Evolutionary conservation across 2,888 invertebrate species (phyloP).

Genomic region (Agrotis ipsilon): DNA sequence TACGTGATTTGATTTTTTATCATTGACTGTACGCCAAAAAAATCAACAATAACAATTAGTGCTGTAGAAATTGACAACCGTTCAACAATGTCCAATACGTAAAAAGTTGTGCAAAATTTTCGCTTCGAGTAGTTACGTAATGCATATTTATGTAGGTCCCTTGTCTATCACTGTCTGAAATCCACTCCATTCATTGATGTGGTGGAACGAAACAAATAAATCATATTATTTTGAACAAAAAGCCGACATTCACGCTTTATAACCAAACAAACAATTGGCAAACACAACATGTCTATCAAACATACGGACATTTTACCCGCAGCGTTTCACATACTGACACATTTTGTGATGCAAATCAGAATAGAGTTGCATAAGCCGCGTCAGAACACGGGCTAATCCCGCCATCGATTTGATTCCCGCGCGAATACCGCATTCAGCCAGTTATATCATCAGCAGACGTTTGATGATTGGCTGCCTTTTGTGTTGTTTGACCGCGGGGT

Average conservation of each 20-base stretch:
- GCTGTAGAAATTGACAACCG: no score
- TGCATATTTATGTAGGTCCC: no score
- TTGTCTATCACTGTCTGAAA: no score
- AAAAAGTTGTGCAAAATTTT: no score
- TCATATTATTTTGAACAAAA: background rate
- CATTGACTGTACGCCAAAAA: no score
- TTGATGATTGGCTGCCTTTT: slow-evolving; percentile 15
- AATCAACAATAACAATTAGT: no score
- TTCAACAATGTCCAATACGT: no score
- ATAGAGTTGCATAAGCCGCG: slow-evolving; percentile 51
- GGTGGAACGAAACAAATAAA: no score
- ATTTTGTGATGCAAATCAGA: slow-evolving; percentile 65
- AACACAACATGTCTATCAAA: slow-evolving; percentile 25
- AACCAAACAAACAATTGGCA: slow-evolving; percentile 20
- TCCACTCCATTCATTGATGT: no score
- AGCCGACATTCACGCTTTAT: background rate
- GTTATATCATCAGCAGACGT: slow-evolving; percentile 6
- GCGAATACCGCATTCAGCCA: slow-evolving; percentile 14
- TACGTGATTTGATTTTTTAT: no score
- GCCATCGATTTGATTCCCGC: slow-evolving; percentile 44
- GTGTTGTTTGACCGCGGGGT: background rate
- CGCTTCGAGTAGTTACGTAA: no score
- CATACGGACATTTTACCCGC: background rate
- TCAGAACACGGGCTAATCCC: slow-evolving; percentile 47
- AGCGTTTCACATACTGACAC: slow-evolving; percentile 21